Base-by-base conservation (phyloP, 2,888 invertebrate species). In the Hyposoter didymator region DNA sequence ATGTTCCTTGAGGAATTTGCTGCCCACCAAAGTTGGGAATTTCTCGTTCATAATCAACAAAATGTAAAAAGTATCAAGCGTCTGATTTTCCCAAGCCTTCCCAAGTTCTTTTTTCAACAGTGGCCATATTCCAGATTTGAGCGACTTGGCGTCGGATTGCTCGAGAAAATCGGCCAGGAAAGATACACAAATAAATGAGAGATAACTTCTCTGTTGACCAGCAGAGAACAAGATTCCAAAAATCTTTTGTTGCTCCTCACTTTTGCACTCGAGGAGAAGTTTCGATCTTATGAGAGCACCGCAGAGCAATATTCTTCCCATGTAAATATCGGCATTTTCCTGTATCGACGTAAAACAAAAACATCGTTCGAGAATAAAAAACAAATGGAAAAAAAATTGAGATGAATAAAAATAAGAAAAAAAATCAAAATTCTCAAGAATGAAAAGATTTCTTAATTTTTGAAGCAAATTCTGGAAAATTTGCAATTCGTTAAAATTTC, bases 311-410 rank as follows among this genome's bases (percentile, higher is more conserved):
- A 97, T 96, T 90, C 96, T 96, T 0, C 97, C 97, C 32, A 96
- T 95, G 47, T 95, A 95, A 70, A 97, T 95, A 94, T 97, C 97
- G 52, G 96, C 96, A 90, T 96, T 96, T 95, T 97, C 97, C 97
- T 97, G 87, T 28, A 81, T 75, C n/a, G 10, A 10, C 8, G 10
- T 17, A 45, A 45, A 89, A 88, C 92, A 91, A 78, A 78, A 84
- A 83, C 78, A 49, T 87, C 75, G 86, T 74, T 52, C 5, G 14
- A 72, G 62, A 43, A 78, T 35, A 83, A 59, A n/a, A 66, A 47
- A n/a, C n/a, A n/a, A n/a, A n/a, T n/a, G n/a, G 43, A 19, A 66
- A 62, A 49, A 64, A 47, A 10, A 70, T 35, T 47, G 49, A 69
- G 67, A 69, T 0, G 22, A 4, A 70, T 35, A 52, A 55, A 69